A percentile compares a stretch with the other conserved stretches of the same genome.
phyloP scores from a whole-genome alignment of 2,113 vertebrate genomes.

The Tupaia chinensis region DNA sequence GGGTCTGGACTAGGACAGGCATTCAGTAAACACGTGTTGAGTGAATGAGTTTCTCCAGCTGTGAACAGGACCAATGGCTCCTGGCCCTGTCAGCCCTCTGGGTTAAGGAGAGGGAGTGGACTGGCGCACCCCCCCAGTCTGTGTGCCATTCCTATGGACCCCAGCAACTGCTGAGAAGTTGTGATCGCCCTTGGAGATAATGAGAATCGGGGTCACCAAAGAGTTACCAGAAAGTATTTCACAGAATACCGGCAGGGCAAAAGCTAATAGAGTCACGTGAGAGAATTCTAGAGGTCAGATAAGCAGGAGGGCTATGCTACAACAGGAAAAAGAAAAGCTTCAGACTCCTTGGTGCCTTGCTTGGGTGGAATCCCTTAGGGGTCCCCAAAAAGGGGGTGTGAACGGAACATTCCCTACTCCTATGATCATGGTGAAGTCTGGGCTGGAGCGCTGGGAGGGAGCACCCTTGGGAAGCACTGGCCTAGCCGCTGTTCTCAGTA shows the following conservation, averaged over 20 bases:
- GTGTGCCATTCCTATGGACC: background rate
- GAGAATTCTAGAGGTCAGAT: background rate
- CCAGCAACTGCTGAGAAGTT: background rate
- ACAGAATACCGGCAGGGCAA: background rate
- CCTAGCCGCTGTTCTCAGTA: rapidly evolving
- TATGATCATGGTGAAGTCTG: rapidly evolving
- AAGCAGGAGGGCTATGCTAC: too few species aligned
- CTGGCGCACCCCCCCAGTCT: background rate
- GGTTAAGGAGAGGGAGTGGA: background rate
- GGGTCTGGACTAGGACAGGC: background rate
- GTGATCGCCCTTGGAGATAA: rapidly evolving
- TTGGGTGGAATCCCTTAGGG: rapidly evolving
- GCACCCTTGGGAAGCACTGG: background rate
- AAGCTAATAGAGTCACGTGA: background rate
- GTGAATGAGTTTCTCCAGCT: too few species aligned
- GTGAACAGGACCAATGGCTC: background rate
- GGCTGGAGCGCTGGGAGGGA: background rate
- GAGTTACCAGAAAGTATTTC: background rate
- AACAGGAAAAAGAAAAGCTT: background rate
- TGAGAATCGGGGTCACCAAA: rapidly evolving
- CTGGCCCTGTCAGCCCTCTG: rapidly evolving
- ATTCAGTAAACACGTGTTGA: rapidly evolving
- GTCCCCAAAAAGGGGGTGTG: rapidly evolving
- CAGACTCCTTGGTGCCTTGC: too few species aligned
- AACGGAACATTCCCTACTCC: rapidly evolving